These are phyloP conservation scores for Fopius arisanus DNA, from an alignment of 1,140 invertebrate genomes.

Conservation along the genomic window DNA sequence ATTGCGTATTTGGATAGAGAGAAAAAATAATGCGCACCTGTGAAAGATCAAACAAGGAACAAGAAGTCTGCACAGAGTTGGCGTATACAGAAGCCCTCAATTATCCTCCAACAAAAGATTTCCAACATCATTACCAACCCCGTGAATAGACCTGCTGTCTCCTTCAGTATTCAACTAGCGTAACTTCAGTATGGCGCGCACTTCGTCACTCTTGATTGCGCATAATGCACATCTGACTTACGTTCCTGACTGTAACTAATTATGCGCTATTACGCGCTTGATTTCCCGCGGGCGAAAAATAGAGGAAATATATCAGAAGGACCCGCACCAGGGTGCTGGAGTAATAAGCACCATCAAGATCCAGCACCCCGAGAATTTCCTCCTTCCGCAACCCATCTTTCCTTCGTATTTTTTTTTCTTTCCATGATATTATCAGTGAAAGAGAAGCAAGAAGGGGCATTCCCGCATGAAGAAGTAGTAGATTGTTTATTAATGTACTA, in stretches of 20 bases:
- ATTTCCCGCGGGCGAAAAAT: conserved; percentile 65
- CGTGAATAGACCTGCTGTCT: background rate
- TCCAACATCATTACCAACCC: background rate
- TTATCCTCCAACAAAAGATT: background rate
- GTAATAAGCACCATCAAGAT: conserved; percentile 63
- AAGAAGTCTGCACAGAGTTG: too few relatives aligned
- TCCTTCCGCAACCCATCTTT: conserved; percentile 22
- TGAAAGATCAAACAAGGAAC: too few relatives aligned
- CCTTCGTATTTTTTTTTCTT: conserved; percentile 21
- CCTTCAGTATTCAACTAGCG: conserved; percentile 20
- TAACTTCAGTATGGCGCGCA: conserved; percentile 29
- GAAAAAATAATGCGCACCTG: background rate
- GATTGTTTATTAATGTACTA: conserved; percentile 56
- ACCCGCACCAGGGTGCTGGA: conserved; percentile 36
- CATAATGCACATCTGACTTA: conserved; percentile 61
- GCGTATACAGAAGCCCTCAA: background rate
- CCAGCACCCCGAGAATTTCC: conserved; percentile 36
- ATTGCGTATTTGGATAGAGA: background rate
- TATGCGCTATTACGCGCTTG: conserved; percentile 61
- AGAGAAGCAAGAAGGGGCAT: conserved; percentile 28
- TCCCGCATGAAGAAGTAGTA: conserved; percentile 37
- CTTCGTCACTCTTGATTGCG: conserved; percentile 60
- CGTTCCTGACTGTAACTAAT: conserved; percentile 57
- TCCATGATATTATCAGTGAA: conserved; percentile 29
- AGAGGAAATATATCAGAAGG: conserved; percentile 57